Base-by-base conservation (phyloP, 35 echinoderm and acorn worm species). In the Diadema setosum region DNA sequence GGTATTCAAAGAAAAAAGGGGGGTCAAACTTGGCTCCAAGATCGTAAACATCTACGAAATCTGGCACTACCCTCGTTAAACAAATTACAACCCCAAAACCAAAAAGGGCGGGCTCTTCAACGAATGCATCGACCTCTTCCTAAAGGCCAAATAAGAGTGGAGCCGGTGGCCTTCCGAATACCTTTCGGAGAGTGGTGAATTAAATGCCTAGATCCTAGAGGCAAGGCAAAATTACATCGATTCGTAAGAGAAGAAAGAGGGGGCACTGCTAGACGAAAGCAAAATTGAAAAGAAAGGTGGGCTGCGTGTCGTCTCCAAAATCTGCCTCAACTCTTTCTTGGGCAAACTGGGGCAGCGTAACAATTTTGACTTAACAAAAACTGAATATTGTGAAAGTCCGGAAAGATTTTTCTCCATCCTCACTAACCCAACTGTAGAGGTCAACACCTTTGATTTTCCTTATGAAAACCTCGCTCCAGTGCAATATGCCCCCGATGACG, bases 51-150 rank as follows among this genome's bases (percentile, higher is more conserved):
- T 91, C 7, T 75, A 95, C 42, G 93, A 85, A 24, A 87, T 94
- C 0, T 94, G 87, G 93, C 93, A 94, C 45, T 94, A 84, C 56
- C 32, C 88, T 11, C 21, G 83, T 25, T 64, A 31, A 2, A 31
- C 46, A 11, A 29, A 82, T 26, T 94, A 90, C 39, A 46, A 94
- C 55, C 64, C 65, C 31, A n/a, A 58, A 7, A 81, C 69, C 6
- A 23, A 85, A 40, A 39, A 39, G 17, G 91, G 84, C 3, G 81
- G 91, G 6, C 37, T 81, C 17, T 94, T 94, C 39, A 85, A 65
- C 1, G 64, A 90, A 31, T 94, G 90, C 34, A 90, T 94, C 25
- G 82, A 85, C 83, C 46, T 57, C 11, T 93, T 93, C 73, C 36
- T 93, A 11, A 87, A 88, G 33, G n/a, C 88, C 1, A 87, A 93